Evolutionary conservation across 2,113 vertebrate species (phyloP).

Genomic region (Callospermophilus lateralis): DNA sequence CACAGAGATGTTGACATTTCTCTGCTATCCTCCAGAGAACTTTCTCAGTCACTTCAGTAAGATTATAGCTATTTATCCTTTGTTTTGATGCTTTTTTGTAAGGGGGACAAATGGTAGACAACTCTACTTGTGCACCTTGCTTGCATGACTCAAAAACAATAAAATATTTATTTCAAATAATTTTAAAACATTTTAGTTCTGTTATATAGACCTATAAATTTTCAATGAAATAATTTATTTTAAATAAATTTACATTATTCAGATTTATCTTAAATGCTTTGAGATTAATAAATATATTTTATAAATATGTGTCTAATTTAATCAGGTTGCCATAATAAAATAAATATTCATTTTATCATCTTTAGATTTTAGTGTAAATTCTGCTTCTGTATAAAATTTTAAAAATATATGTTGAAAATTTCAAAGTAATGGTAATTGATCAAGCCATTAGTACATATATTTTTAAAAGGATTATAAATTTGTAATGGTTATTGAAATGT

Average conservation of each 20-base stretch:
- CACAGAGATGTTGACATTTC: too few species aligned
- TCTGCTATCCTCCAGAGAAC: neutral
- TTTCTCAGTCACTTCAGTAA: neutral
- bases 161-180: neutral
- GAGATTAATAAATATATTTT: neutral
- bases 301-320: neutral
- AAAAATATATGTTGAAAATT: neutral
- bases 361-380: conserved; percentile 21
- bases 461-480: neutral
- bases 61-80: neutral
- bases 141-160: neutral
- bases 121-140: too few species aligned
- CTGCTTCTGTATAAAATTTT: neutral
- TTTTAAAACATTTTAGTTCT: neutral
- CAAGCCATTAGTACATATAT: neutral
- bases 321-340: neutral
- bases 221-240: neutral
- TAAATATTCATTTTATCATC: neutral
- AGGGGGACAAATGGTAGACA: neutral
- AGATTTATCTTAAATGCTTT: neutral
- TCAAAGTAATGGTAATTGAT: neutral
- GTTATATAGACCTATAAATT: neutral
- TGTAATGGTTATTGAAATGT: neutral
- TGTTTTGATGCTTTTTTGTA: neutral
- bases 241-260: neutral